Base-by-base conservation (phyloP, 2,113 vertebrate genomes). In the Geococcyx californianus region DNA sequence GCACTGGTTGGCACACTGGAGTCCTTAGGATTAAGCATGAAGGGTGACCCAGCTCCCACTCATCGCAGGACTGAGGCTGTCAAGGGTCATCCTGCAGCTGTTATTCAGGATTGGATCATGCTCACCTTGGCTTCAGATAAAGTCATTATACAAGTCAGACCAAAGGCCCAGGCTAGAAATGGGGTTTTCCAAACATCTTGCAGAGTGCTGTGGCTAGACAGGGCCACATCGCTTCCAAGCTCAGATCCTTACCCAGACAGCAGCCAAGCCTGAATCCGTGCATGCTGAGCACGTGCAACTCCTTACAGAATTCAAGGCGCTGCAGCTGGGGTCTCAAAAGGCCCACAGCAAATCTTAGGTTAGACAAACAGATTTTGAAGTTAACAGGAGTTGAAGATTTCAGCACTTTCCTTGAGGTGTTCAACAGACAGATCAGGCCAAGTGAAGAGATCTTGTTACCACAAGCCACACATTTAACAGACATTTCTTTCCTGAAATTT, bases 61-160 rank as follows among this genome's bases (percentile, higher is more conserved):
- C 69, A 3, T 0, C 0, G 1, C n/a, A 24, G 49, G 31, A 29
- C 42, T 7, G 11, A 7, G 31, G 45, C 3, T 45, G 31, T 25
- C 79, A 29, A n/a, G 18, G 23, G 13, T 10, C 4, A n/a, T n/a
- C 54, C 29, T 24, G 3, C 47, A 40, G 33, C 45, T 45, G 51
- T 76, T 6, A 18, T 10, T 9, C 10, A 55, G 63, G 45, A 20
- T 3, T 34, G 17, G 4, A 24, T 21, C 2, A 0, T 2, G 9
- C 25, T 78, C 64, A 42, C 25, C 20, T n/a, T 26, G 56, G 47
- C 70, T 89, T 66, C 78, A 72, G 7, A 4, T 47, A 9, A 40
- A 82, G 38, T 49, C 52, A n/a, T 14, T 16, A 28, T 23, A 12
- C 34, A 26, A 14, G 21, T 7, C 47, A 84, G 82, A 68, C 20